Evolutionary conservation across 2,888 invertebrate species (phyloP).

Genomic region (Gymnoscelis rufifasciata): DNA sequence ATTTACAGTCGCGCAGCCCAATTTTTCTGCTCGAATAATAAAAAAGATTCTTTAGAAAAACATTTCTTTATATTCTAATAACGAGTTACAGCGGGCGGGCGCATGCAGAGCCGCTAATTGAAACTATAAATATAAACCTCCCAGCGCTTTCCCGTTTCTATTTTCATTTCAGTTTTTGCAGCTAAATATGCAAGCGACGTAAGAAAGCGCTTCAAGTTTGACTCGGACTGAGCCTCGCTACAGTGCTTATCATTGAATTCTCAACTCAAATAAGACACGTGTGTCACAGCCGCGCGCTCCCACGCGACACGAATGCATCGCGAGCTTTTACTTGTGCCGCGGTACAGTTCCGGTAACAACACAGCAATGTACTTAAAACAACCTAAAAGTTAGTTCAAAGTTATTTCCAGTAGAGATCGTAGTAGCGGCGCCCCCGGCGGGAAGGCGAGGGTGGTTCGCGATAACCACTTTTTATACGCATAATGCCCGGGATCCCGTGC

Average conservation of each 20-base stretch:
- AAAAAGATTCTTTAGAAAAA: slow-evolving; percentile 35
- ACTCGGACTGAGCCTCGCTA: slow-evolving; percentile 27
- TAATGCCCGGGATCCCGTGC: slow-evolving; percentile 73
- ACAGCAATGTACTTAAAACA: slow-evolving; percentile 59
- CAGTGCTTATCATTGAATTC: slow-evolving; percentile 34
- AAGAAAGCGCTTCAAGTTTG: slow-evolving; percentile 37
- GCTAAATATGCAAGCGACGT: slow-evolving; percentile 37
- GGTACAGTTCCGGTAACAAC: slow-evolving; percentile 38
- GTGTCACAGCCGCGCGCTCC: slow-evolving; percentile 28
- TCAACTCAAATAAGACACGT: slow-evolving; percentile 41
- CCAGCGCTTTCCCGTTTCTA: slow-evolving; percentile 51
- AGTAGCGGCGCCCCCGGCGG: slow-evolving; percentile 29
- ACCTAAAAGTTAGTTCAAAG: slow-evolving; percentile 50
- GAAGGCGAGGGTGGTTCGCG: slow-evolving; percentile 35
- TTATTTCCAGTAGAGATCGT: slow-evolving; percentile 43
- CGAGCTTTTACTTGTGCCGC: slow-evolving; percentile 33
- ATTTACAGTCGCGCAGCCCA: slow-evolving; percentile 44
- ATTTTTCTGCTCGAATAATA: slow-evolving; percentile 24
- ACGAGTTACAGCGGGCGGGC: slow-evolving; percentile 41
- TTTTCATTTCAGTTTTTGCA: slow-evolving; percentile 50
- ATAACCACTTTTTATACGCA: slow-evolving; percentile 78
- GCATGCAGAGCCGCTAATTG: slow-evolving; percentile 68
- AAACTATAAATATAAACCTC: slow-evolving; percentile 71
- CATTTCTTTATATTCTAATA: slow-evolving; percentile 44
- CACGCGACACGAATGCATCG: slow-evolving; percentile 30